Percentiles rank a stretch among this genome's conserved stretches.
phyloP scores from a whole-genome alignment of 2,888 invertebrate species.

The Bedellia somnulentella region DNA sequence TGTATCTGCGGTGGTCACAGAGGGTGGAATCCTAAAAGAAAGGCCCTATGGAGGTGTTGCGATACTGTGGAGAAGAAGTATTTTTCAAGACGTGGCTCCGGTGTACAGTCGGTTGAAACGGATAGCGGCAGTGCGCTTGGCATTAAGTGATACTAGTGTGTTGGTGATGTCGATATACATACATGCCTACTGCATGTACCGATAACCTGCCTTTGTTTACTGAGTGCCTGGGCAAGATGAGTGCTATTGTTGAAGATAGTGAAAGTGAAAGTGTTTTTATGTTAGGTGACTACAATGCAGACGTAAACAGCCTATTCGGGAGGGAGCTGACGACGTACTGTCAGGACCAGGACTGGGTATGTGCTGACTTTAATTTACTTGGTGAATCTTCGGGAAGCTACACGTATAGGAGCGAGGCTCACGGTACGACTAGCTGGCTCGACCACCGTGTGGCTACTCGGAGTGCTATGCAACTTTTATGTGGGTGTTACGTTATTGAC shows the following conservation, averaged over 20 bases:
- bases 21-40: constrained; percentile 11
- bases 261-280: neutral
- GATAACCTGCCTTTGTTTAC: constrained; percentile 10
- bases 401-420: neutral
- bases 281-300: too few relatives aligned
- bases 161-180: constrained; percentile 12
- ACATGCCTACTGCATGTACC: constrained; percentile 13
- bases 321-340: neutral
- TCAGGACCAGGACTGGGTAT: neutral
- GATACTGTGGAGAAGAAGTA: constrained; percentile 12
- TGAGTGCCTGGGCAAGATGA: neutral
- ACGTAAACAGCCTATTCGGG: neutral
- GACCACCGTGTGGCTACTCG: neutral
- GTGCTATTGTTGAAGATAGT: neutral
- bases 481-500: neutral
- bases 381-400: neutral
- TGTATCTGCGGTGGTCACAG: constrained; percentile 14
- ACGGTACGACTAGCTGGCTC: neutral
- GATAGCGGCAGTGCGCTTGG: constrained; percentile 10
- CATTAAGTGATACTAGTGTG: constrained; percentile 5
- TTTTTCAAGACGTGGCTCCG: constrained; percentile 11
- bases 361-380: neutral
- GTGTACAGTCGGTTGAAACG: constrained; percentile 11
- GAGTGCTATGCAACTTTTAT: too few relatives aligned
- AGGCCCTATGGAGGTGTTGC: constrained; percentile 14